Evolutionary conservation across 1,140 invertebrate species (phyloP).

Genomic region (Maniola jurtina): DNA sequence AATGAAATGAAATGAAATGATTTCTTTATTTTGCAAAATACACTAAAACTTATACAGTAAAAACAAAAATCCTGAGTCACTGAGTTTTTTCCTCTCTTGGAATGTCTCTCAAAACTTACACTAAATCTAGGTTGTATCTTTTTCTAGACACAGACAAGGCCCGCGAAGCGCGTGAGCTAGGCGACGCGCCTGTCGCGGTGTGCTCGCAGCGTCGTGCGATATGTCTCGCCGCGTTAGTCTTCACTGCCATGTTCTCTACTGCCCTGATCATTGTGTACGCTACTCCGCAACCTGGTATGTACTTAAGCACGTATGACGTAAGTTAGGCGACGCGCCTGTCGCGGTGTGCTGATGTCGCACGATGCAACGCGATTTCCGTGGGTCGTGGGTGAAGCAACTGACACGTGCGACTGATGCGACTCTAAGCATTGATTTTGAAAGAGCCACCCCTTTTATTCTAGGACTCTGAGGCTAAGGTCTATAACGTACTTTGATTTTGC

Average conservation of each 20-base stretch:
- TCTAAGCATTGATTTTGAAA: too few relatives aligned
- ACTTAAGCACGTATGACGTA: slow-evolving; percentile 14
- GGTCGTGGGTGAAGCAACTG: too few relatives aligned
- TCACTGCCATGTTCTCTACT: slow-evolving; percentile 88
- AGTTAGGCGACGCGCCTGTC: slow-evolving; percentile 7
- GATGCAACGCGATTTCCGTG: neutral
- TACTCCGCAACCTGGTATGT: slow-evolving; percentile 84
- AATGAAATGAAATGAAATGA: too few relatives aligned
- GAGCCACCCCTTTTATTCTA: too few relatives aligned
- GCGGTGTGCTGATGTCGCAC: neutral
- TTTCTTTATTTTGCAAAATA: too few relatives aligned
- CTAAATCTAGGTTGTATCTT: neutral
- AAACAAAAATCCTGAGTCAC: neutral
- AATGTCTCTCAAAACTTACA: neutral
- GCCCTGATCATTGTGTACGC: slow-evolving; percentile 94
- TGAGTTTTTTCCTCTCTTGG: too few relatives aligned
- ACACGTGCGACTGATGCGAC: too few relatives aligned
- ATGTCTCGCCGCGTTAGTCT: slow-evolving; percentile 87
- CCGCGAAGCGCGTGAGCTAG: slow-evolving; percentile 55
- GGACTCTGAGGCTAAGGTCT: too few relatives aligned
- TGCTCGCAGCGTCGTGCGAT: slow-evolving; percentile 92
- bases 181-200: slow-evolving; percentile 87
- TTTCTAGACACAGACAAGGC: slow-evolving; percentile 64
- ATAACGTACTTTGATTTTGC: too few relatives aligned
- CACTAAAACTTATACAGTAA: neutral